phyloP scores from a whole-genome alignment of 2,797 vertebrate species.

The Buphagus erythrorhynchus region DNA sequence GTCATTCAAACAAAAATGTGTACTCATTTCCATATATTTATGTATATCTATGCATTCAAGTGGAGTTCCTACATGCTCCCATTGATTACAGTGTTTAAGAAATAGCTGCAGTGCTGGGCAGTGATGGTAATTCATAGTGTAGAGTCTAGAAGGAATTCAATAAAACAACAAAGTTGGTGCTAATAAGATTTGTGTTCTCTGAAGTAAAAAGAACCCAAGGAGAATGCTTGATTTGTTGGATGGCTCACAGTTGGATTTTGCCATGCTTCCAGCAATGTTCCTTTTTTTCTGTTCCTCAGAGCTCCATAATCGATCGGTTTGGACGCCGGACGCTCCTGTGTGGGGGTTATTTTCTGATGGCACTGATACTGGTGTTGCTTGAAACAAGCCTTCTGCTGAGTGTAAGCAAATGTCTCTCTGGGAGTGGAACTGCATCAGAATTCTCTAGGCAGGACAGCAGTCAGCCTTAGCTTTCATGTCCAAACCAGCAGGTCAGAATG shows the following conservation, averaged over 20 bases:
- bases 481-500: neutral
- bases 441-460: neutral
- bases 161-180: neutral
- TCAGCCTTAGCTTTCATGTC: neutral
- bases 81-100: neutral
- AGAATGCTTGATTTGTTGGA: neutral
- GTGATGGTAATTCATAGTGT: neutral
- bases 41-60: neutral
- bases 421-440: neutral
- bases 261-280: neutral
- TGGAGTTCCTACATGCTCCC: neutral
- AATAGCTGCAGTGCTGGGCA: neutral
- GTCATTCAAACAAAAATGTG: neutral
- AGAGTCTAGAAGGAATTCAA: neutral
- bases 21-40: neutral
- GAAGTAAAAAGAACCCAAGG: neutral
- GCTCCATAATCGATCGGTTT: constrained; percentile 84
- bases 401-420: constrained; percentile 61
- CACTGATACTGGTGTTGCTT: constrained; percentile 83
- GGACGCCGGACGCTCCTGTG: constrained; percentile 85
- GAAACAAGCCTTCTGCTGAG: constrained; percentile 84
- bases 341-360: constrained; percentile 88
- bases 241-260: neutral
- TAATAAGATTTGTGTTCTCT: neutral
- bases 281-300: constrained; percentile 68